These are phyloP conservation scores for Chrysodeixis includens DNA, from an alignment of 2,888 invertebrate genomes.

Conservation along the genomic window DNA sequence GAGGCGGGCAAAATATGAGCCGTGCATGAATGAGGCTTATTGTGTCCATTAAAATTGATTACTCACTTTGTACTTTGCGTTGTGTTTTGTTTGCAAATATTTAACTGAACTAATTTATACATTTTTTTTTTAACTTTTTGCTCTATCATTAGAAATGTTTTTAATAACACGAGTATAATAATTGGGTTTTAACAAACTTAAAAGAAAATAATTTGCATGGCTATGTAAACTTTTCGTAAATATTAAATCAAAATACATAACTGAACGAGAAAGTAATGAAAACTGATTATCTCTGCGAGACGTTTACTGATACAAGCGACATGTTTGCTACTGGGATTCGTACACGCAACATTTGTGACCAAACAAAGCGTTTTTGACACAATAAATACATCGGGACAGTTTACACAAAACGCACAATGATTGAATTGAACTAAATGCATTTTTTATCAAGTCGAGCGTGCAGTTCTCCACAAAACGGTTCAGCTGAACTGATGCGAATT, in stretches of 20 bases:
- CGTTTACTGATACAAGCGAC: neutral
- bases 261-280: conserved; percentile 31
- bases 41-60: too few species aligned
- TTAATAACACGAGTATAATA: too few species aligned
- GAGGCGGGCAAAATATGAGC: neutral
- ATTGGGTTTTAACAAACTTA: too few species aligned
- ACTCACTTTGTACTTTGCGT: too few species aligned
- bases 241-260: conserved; percentile 11
- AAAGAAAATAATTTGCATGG: too few species aligned
- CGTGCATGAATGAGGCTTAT: too few species aligned
- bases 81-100: too few species aligned
- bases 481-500: conserved; percentile 13
- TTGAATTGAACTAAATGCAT: conserved; percentile 20
- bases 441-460: conserved; percentile 8
- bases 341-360: conserved; percentile 27
- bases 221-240: too few species aligned
- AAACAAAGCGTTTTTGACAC: conserved; percentile 18
- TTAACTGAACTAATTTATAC: too few species aligned
- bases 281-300: conserved; percentile 19
- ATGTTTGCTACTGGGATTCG: neutral
- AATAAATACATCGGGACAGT: conserved; percentile 4
- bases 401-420: conserved; percentile 10
- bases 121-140: too few species aligned
- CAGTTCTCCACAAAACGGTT: conserved; percentile 31
- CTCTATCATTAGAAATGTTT: too few species aligned